Conservation (phyloP, 2,113 vertebrate genomes). For the Zeus faber region DNA sequence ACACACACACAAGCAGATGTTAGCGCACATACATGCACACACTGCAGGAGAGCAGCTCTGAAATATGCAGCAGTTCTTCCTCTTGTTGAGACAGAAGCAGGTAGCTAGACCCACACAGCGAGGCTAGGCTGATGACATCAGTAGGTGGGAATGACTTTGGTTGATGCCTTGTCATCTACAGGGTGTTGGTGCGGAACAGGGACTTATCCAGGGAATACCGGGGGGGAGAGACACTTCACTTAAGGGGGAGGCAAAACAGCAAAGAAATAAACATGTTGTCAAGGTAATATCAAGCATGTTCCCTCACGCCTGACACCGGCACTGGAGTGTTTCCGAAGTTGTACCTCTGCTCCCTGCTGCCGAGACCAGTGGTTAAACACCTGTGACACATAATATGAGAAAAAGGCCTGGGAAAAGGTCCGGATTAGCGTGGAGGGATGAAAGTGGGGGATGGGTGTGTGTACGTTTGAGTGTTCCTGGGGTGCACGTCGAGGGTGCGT, state of each 20-base stretch:
- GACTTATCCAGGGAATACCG: constrained; percentile 26
- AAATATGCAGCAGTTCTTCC: constrained; percentile 5
- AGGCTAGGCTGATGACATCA: constrained; percentile 57
- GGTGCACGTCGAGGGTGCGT: constrained; percentile 31
- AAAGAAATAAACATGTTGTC: constrained; percentile 62
- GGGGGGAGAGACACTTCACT: constrained; percentile 25
- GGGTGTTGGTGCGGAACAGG: constrained; percentile 39
- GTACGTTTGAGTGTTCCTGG: constrained; percentile 23
- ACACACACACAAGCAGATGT: constrained; percentile 2
- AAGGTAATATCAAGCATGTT: constrained; percentile 61
- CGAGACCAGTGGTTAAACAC: constrained; percentile 43
- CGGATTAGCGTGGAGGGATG: constrained; percentile 40
- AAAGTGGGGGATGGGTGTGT: constrained; percentile 16
- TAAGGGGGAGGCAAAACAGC: constrained; percentile 43
- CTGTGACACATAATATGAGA: constrained; percentile 51
- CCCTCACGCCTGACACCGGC: constrained; percentile 48
- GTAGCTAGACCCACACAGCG: constrained; percentile 9
- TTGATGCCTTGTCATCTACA: constrained; percentile 59
- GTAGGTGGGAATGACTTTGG: constrained; percentile 50
- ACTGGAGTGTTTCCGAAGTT: constrained; percentile 37
- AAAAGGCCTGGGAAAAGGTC: constrained; percentile 56
- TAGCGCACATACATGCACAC: too few relatives aligned
- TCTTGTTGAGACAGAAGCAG: neutral
- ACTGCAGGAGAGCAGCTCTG: neutral
- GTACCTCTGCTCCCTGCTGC: constrained; percentile 33